Conservation (phyloP, 1,140 invertebrate species). For the Thrips palmi region DNA sequence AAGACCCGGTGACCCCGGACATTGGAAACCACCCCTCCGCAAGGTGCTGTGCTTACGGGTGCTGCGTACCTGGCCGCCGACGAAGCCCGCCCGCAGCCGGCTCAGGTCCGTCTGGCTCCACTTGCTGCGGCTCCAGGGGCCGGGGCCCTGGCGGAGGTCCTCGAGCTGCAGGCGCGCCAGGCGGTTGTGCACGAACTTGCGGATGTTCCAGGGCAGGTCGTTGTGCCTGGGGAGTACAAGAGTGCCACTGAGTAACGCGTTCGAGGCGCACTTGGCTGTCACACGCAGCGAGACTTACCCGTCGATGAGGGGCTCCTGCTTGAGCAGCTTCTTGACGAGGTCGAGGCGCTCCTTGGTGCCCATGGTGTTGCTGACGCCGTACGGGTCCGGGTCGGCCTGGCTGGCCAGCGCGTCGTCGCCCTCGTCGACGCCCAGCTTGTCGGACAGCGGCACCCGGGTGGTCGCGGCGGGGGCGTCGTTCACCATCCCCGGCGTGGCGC, state of each 20-base stretch:
- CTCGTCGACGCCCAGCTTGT: conserved; percentile 10
- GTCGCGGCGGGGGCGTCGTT: conserved; percentile 13
- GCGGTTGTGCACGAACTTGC: conserved; percentile 65
- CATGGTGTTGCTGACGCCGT: too few species aligned
- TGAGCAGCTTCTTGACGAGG: conserved; percentile 33
- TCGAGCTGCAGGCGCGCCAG: conserved; percentile 55
- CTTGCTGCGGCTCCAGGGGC: conserved; percentile 37
- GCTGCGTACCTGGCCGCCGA: conserved; percentile 27
- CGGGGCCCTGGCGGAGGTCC: conserved; percentile 20
- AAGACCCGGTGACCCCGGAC: too few species aligned
- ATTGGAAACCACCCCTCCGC: too few species aligned
- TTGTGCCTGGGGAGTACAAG: conserved; percentile 46
- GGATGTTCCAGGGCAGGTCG: conserved; percentile 70
- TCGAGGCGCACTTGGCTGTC: too few species aligned
- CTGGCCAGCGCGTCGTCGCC: conserved; percentile 1
- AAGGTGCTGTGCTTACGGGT: too few species aligned
- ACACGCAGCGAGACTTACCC: too few species aligned
- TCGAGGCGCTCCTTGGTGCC: conserved; percentile 28
- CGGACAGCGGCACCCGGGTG: conserved; percentile 14
- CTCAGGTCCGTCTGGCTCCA: conserved; percentile 34
- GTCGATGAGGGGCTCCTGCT: conserved; percentile 39
- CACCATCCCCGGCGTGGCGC: conserved; percentile 13
- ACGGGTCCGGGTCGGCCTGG: too few species aligned
- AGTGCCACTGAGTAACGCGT: too few species aligned
- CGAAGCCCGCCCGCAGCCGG: conserved; percentile 28